These are phyloP conservation scores for Sweltsa coloradensis DNA, from an alignment of 1,140 invertebrate species.

Conservation along the genomic window DNA sequence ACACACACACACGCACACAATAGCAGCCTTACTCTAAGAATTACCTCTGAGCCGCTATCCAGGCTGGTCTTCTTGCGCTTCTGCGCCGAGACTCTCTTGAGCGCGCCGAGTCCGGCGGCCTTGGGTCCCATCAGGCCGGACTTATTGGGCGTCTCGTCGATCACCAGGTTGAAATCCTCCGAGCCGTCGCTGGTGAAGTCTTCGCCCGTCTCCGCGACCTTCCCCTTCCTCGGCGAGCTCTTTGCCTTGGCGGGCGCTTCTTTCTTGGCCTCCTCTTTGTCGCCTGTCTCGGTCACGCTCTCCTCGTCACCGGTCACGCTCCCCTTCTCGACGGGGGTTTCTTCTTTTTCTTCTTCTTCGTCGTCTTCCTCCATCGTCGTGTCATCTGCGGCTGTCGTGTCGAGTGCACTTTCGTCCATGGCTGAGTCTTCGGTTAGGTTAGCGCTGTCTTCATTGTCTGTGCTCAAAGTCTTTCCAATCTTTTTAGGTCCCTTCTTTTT, in stretches of 20 bases:
- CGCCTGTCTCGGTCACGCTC: not conserved
- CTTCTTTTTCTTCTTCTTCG: conserved; percentile 3
- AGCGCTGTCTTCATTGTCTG: too few species aligned
- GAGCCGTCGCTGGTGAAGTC: too few species aligned
- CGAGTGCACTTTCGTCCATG: not conserved
- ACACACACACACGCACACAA: too few species aligned
- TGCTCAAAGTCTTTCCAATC: too few species aligned
- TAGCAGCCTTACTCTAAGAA: not conserved
- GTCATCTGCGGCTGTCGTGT: not conserved
- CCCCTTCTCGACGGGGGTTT: not conserved
- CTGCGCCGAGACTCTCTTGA: conserved; percentile 4
- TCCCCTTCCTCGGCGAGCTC: not conserved
- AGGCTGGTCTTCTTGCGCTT: conserved; percentile 2
- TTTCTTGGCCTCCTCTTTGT: not conserved
- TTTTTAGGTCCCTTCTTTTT: too few species aligned
- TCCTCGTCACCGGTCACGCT: not conserved
- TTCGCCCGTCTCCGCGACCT: conserved; percentile 20
- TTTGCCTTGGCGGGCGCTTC: not conserved
- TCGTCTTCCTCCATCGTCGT: conserved; percentile 12
- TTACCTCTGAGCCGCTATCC: conserved; percentile 2
- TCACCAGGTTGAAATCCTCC: conserved; percentile 24
- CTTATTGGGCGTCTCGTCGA: conserved; percentile 22
- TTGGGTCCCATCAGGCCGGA: conserved; percentile 1
- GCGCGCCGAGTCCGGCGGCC: not conserved
- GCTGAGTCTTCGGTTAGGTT: too few species aligned